A percentile compares a stretch with the other conserved stretches of the same genome.
phyloP scores from a whole-genome alignment of 2,113 vertebrate species.

The Apus apus region DNA sequence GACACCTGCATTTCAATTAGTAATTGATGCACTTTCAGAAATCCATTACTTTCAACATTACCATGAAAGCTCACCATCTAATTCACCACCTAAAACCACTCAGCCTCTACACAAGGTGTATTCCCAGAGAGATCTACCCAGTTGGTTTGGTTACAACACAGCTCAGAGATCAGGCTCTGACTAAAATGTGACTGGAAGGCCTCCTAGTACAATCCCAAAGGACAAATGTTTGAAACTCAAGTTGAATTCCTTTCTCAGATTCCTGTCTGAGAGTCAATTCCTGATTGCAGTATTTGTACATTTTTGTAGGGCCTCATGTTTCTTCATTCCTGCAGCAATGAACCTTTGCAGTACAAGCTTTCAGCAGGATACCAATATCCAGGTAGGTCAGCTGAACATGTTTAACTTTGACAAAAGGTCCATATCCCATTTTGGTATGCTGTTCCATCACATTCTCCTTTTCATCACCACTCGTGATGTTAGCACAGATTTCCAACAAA shows the following conservation, averaged over 20 bases:
- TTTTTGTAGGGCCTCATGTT: constrained; percentile 25
- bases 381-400: constrained; percentile 10
- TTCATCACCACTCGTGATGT: background rate
- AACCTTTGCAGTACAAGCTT: constrained; percentile 40
- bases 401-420: background rate
- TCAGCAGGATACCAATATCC: constrained; percentile 18
- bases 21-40: background rate
- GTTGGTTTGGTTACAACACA: background rate
- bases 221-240: constrained; percentile 24
- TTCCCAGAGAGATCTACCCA: background rate
- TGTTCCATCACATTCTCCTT: background rate
- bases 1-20: background rate
- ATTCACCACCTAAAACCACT: background rate
- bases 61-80: background rate
- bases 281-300: constrained; percentile 33
- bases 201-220: constrained; percentile 29
- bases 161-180: background rate
- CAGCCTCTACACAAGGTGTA: background rate
- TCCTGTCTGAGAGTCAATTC: background rate
- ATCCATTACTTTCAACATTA: background rate
- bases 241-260: background rate
- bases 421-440: background rate
- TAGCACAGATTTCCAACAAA: background rate
- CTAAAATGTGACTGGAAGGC: background rate
- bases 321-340: constrained; percentile 2